phyloP scores from a whole-genome alignment of 2,113 vertebrate species.

The Bucco capensis region DNA sequence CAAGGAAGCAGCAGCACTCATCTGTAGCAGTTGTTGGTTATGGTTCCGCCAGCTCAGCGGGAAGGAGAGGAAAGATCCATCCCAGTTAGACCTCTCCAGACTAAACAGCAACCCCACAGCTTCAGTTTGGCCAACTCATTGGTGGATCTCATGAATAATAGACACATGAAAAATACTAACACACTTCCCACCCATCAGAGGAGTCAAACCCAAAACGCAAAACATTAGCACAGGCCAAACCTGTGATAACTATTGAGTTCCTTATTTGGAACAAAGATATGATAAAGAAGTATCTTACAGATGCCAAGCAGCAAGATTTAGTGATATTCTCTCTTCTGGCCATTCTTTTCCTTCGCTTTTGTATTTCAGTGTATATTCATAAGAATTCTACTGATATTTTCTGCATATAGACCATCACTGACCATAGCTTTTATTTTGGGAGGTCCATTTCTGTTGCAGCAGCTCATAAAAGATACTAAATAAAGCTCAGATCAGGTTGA shows the following conservation, averaged over 20 bases:
- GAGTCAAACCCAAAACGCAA: not conserved
- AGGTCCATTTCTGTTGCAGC: not conserved
- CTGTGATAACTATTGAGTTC: not conserved
- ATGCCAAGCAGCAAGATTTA: not conserved
- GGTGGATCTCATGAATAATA: constrained; percentile 13
- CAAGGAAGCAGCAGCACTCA: not conserved
- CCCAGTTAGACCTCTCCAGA: constrained; percentile 22
- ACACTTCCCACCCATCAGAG: not conserved
- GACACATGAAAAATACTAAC: not conserved
- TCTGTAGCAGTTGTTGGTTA: constrained; percentile 20
- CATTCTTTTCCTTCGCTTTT: not conserved
- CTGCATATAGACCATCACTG: not conserved
- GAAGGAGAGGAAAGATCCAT: constrained; percentile 3
- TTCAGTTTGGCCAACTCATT: not conserved
- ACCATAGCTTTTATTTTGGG: not conserved
- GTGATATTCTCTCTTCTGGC: not conserved
- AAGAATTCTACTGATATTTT: not conserved
- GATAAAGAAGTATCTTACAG: not conserved
- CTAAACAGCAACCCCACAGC: constrained; percentile 40
- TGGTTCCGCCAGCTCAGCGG: not conserved
- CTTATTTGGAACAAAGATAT: not conserved
- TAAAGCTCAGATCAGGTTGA: not conserved
- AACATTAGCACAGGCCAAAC: not conserved
- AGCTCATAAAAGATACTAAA: constrained; percentile 10
- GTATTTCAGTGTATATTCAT: not conserved